A percentile compares a stretch with the other conserved stretches of the same genome.
These are phyloP conservation scores for Sparus aurata DNA, from an alignment of 2,797 vertebrate genomes.

Conservation along the genomic window DNA sequence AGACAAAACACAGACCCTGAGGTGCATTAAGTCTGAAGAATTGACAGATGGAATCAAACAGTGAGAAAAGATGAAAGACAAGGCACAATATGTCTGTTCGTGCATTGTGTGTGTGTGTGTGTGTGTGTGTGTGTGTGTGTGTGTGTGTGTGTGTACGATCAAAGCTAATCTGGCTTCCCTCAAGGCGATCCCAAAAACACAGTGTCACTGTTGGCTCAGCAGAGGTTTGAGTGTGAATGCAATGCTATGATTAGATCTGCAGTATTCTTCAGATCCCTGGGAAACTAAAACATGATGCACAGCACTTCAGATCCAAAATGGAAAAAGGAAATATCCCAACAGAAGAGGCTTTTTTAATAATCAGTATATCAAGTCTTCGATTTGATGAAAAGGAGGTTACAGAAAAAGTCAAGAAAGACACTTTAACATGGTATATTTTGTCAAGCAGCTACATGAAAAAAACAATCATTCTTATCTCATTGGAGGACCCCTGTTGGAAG, in stretches of 20 bases:
- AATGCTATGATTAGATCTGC: slow-evolving; percentile 46
- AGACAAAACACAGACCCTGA: slow-evolving; percentile 60
- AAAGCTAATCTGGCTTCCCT: slow-evolving; percentile 67
- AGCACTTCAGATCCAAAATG: slow-evolving; percentile 4
- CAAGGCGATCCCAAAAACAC: slow-evolving; percentile 55
- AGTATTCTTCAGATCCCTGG: slow-evolving; percentile 21
- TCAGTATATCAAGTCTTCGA: background rate
- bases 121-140: background rate
- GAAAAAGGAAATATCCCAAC: background rate
- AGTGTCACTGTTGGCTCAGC: slow-evolving; percentile 51
- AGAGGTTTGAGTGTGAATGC: slow-evolving; percentile 46
- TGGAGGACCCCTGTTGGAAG: background rate
- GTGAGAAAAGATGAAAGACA: slow-evolving; percentile 69
- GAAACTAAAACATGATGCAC: slow-evolving; percentile 14
- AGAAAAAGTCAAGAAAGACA: background rate
- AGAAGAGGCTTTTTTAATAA: background rate
- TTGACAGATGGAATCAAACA: slow-evolving; percentile 74
- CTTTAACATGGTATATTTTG: background rate
- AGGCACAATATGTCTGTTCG: slow-evolving; percentile 43
- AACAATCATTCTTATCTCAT: slow-evolving; percentile 15
- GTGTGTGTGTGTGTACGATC: slow-evolving; percentile 44
- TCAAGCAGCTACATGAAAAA: background rate
- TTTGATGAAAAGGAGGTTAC: background rate
- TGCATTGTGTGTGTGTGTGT: background rate
- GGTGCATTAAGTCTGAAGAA: slow-evolving; percentile 56